Base-by-base conservation (phyloP, 2,797 vertebrate species). In the Danio choprae region DNA sequence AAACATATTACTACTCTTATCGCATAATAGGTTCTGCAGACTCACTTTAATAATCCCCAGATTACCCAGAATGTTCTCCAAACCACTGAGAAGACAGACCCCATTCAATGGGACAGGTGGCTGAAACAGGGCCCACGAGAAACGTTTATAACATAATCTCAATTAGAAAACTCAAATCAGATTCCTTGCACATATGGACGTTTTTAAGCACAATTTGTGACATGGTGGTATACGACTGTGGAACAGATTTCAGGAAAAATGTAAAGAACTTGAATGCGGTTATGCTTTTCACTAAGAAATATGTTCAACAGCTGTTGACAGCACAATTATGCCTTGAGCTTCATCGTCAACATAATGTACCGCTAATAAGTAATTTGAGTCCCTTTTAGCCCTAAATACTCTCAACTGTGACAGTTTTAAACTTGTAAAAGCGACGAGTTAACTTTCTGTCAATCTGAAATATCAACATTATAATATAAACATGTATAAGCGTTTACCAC, bases 101-200 rank as follows among this genome's bases (percentile, higher is more conserved):
- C 65, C 44, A 29, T 72, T 72, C 79, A 65, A 18, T 55, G 56
- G 50, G 82, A 74, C 81, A 86, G 84, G 82, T 78, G 81, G 48
- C 73, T 59, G 55, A 82, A 84, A 84, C 60, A 46, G 72, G 59
- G 58, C 82, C 71, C 74, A 63, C 81, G 84, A 83, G 86, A 84
- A 51, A 53, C 16, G 68, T 29, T 56, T 71, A 68, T 70, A 83
- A 81, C 80, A 80, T 29, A 84, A 83, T 44, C 76, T 76, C 69
- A 70, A 60, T 79, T 71, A 82, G 43, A 41, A 79, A 82, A 71
- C 38, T 41, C 63, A 76, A 63, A 81, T 82, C 16, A 29, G 74
- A 84, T 46, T 76, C 53, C 1, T 59, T 82, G 16, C 43, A 77
- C 79, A 88, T 75, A 75, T 73, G 82, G 74, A 81, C 38, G 58